phyloP scores from a whole-genome alignment of 2,797 vertebrate species.

The Acestrorhynchus altus region DNA sequence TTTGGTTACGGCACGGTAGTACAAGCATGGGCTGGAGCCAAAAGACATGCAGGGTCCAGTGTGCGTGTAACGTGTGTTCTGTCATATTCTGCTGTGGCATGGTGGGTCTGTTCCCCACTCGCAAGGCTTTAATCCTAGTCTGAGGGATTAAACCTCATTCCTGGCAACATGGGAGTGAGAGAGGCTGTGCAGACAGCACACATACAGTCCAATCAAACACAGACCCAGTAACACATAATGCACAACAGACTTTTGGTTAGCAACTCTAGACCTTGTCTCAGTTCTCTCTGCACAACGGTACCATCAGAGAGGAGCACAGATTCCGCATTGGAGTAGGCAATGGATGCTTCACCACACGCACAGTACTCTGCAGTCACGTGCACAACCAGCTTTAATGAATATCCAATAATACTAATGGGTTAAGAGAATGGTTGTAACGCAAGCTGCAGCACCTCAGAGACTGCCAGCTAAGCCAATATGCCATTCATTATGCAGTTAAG shows the following conservation, averaged over 20 bases:
- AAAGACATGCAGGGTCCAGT: background rate
- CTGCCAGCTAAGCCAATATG: conserved; percentile 51
- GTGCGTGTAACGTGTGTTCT: background rate
- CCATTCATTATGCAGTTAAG: conserved; percentile 56
- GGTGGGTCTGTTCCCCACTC: conserved; percentile 66
- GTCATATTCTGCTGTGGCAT: conserved; percentile 45
- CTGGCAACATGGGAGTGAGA: conserved; percentile 75
- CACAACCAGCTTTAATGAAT: conserved; percentile 55
- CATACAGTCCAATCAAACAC: conserved; percentile 13
- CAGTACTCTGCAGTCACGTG: background rate
- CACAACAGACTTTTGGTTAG: conserved; percentile 49
- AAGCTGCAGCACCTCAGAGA: conserved; percentile 57
- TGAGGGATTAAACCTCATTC: conserved; percentile 79
- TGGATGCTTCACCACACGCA: background rate
- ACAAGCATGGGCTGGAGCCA: background rate
- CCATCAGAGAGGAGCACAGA: background rate
- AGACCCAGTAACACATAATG: conserved; percentile 62
- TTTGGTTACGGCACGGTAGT: background rate
- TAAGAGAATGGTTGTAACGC: conserved; percentile 52
- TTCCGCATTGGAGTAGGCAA: background rate
- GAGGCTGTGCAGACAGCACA: conserved; percentile 46
- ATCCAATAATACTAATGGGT: conserved; percentile 52
- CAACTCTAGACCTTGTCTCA: background rate
- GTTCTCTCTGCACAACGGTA: background rate
- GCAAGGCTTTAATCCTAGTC: conserved; percentile 79